These are phyloP conservation scores for Ectobius pallidus DNA, from an alignment of 2,888 invertebrate genomes.

Conservation along the genomic window DNA sequence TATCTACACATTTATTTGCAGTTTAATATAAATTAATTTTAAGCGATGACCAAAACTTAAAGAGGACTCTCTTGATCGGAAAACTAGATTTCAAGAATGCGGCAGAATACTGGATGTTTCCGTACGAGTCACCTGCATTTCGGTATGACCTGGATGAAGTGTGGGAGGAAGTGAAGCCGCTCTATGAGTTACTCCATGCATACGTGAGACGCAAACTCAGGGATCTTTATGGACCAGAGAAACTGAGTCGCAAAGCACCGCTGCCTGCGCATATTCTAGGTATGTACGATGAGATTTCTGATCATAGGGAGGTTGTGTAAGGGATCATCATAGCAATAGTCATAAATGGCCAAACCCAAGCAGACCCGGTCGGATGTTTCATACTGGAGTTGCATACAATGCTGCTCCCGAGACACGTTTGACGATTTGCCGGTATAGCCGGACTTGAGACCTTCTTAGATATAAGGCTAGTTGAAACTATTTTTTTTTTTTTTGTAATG, in stretches of 20 bases:
- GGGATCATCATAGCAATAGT: background rate
- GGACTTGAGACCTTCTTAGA: too few relatives aligned
- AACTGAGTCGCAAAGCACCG: slow-evolving; percentile 78
- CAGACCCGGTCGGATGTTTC: too few relatives aligned
- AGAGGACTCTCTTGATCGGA: too few relatives aligned
- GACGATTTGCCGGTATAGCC: too few relatives aligned
- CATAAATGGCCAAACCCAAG: too few relatives aligned
- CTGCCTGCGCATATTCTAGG: slow-evolving; percentile 83
- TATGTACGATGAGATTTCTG: slow-evolving; percentile 47
- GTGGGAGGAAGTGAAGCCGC: slow-evolving; percentile 83
- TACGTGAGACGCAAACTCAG: slow-evolving; percentile 85
- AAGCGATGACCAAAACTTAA: too few relatives aligned
- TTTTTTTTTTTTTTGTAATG: too few relatives aligned
- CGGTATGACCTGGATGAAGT: slow-evolving; percentile 79
- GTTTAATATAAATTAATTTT: too few relatives aligned
- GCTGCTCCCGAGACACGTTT: too few relatives aligned
- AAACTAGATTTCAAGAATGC: slow-evolving; percentile 87
- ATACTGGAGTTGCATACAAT: too few relatives aligned
- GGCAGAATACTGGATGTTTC: slow-evolving; percentile 88
- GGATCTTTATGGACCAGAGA: slow-evolving; percentile 83
- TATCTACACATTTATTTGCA: too few relatives aligned
- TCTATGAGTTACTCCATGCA: slow-evolving; percentile 87
- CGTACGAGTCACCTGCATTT: slow-evolving; percentile 80
- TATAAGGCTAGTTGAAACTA: too few relatives aligned
- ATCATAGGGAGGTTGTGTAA: background rate